Base-by-base conservation (phyloP, 2,113 vertebrate genomes). In the Meriones unguiculatus region DNA sequence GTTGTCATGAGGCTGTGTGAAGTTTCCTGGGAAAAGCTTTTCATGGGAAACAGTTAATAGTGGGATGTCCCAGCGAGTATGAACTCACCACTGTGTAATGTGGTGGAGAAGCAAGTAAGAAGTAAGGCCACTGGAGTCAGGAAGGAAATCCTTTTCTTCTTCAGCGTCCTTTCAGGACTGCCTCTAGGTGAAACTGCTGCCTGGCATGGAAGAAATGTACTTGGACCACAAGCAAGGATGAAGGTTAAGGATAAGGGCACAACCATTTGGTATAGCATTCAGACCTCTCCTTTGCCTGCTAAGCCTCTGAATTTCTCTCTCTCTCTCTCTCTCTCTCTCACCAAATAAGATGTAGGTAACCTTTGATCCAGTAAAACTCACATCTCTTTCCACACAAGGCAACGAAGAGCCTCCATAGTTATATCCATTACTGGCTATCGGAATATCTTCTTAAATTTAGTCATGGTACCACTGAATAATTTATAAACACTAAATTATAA, bases 391-490 rank as follows among this genome's bases (percentile, higher is more conserved):
- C 24, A 59, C 54, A 32, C 4, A 12, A 87, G 50, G 75, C 57
- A 41, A 77, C 54, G 59, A 70, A 35, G 24, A 38, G 24, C 18
- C 22, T 41, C n/a, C 24, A 9, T 5, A 65, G 62, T 57, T 89
- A 30, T 41, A 93, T 18, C 67, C 73, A 69, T 57, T 50, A 18
- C 46, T 50, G 41, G 14, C 69, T 65, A 30, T 50, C 24, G 20
- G 24, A 72, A 65, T 24, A 69, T 87, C 80, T 87, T 54, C 35
- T 87, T 69, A 96, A 84, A 88, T 84, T 77, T 65, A 93, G 75
- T 46, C 25, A 57, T n/a, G 67, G 52, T 24, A 35, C 13, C 30
- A 52, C 52, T 82, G 46, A 82, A 13, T 87, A 54, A 90, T 70
- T 24, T 75, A 87, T 84, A 28, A 77, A 87, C 7, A 65, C 62